Percentiles rank a stretch among this genome's conserved stretches.
Evolutionary conservation across 2,113 vertebrate species (phyloP).

Genomic region (Danio rerio): GRCz12tu NC_133198.1:23433001-23433500

Average conservation of each 20-base stretch:
- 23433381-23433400: too few species aligned
- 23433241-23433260: conserved; percentile 60
- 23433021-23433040: conserved; percentile 72
- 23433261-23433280: conserved; percentile 83
- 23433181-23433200: conserved; percentile 84
- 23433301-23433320: conserved; percentile 99
- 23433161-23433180: conserved; percentile 81
- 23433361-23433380: neutral
- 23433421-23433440: too few species aligned
- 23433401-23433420: too few species aligned
- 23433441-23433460: too few species aligned
- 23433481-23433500: too few species aligned
- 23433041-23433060: conserved; percentile 82
- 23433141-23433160: conserved; percentile 74
- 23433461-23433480: too few species aligned
- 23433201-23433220: conserved; percentile 92
- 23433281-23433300: conserved; percentile 95
- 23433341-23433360: conserved; percentile 44
- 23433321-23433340: conserved; percentile 68
- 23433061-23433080: conserved; percentile 86
- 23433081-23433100: conserved; percentile 84
- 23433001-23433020: conserved; percentile 42
- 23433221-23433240: conserved; percentile 84
- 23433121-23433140: conserved; percentile 77
- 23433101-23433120: conserved; percentile 75